phyloP scores from a whole-genome alignment of 2,113 vertebrate species.

The Pionites leucogaster region DNA sequence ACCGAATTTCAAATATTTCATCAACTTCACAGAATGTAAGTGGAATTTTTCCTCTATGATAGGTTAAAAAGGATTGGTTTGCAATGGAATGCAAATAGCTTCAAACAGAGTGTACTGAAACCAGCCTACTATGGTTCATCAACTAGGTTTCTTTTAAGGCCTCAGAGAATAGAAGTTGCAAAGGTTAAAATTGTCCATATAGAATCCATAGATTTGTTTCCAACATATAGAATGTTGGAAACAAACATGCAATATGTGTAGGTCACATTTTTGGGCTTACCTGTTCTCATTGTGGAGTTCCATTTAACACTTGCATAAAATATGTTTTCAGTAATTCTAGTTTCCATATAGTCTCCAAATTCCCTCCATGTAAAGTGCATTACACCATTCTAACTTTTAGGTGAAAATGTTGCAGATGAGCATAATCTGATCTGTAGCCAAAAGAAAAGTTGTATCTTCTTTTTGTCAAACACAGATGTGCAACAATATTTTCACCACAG shows the following conservation, averaged over 20 bases:
- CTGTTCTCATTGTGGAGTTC: background rate
- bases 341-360: slow-evolving; percentile 59
- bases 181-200: background rate
- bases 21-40: background rate
- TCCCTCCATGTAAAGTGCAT: slow-evolving; percentile 8
- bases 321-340: slow-evolving; percentile 32
- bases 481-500: background rate
- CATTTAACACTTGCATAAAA: slow-evolving; percentile 38
- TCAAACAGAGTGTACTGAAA: background rate
- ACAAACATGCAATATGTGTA: slow-evolving; percentile 15
- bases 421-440: background rate
- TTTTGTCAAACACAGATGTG: slow-evolving; percentile 14
- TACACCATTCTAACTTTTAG: slow-evolving; percentile 43
- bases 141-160: background rate
- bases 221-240: no score
- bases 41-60: background rate
- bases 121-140: background rate
- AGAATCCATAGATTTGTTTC: no score
- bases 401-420: slow-evolving; percentile 49
- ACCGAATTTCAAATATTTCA: background rate
- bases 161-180: slow-evolving; percentile 9
- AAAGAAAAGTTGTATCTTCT: slow-evolving; percentile 26
- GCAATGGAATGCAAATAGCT: background rate
- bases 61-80: background rate
- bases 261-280: slow-evolving; percentile 17